Conservation (phyloP, 2,113 vertebrate genomes). For the Pholis gunnellus region DNA sequence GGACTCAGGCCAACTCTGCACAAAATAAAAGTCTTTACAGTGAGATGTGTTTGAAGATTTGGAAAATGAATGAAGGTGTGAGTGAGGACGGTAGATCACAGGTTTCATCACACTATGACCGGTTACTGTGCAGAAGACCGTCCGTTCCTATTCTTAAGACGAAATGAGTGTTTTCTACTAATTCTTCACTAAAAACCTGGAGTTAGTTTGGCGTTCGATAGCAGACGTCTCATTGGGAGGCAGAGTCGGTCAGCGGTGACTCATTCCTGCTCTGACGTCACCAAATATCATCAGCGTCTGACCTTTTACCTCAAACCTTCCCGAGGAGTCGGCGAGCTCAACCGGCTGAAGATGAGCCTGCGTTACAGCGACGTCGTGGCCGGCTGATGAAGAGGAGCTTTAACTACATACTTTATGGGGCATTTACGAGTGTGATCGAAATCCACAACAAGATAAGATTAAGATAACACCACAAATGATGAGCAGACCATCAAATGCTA, state of each 20-base stretch:
- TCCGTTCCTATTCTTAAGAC: neutral
- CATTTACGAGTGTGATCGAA: neutral
- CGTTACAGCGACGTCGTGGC: neutral
- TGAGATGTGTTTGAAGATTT: neutral
- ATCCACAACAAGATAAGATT: neutral
- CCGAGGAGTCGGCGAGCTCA: neutral
- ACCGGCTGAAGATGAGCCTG: slow-evolving; percentile 5
- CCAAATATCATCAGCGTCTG: slow-evolving; percentile 50
- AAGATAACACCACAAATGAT: neutral
- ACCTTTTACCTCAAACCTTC: slow-evolving; percentile 63
- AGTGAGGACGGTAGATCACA: too few species aligned
- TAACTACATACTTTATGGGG: neutral
- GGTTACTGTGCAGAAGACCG: too few species aligned
- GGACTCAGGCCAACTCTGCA: neutral
- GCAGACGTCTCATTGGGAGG: neutral
- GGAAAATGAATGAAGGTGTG: neutral
- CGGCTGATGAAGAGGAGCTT: slow-evolving; percentile 10
- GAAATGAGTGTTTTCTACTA: neutral
- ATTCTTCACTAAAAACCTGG: slow-evolving; percentile 13
- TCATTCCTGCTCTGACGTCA: slow-evolving; percentile 61
- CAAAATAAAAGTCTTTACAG: neutral
- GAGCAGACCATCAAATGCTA: neutral
- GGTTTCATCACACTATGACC: too few species aligned
- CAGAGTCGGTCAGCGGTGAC: slow-evolving; percentile 17
- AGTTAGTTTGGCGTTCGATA: slow-evolving; percentile 34